These are phyloP conservation scores for Oophaga pumilio DNA, from an alignment of 2,113 vertebrate species.

Conservation along the genomic window DNA sequence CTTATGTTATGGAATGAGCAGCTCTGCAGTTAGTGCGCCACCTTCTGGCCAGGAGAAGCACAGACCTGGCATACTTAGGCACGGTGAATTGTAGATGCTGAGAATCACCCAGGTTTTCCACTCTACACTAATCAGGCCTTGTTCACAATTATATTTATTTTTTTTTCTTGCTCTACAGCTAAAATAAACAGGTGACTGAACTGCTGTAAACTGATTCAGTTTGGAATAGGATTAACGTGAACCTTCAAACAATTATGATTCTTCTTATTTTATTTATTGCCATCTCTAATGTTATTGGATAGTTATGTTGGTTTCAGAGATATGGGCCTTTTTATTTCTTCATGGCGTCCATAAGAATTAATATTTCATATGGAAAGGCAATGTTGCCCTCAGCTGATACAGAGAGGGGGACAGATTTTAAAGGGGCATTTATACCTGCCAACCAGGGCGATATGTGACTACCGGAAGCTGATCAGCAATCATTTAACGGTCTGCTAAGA, in stretches of 20 bases:
- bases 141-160: not conserved
- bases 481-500: too few relatives aligned
- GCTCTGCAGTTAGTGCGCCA: constrained; percentile 9
- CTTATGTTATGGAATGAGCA: not conserved
- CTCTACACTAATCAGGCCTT: not conserved
- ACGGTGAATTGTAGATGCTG: not conserved
- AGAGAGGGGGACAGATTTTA: too few relatives aligned
- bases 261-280: not conserved
- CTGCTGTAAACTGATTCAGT: not conserved
- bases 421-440: too few relatives aligned
- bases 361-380: too few relatives aligned
- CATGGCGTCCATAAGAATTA: too few relatives aligned
- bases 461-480: too few relatives aligned
- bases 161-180: not conserved
- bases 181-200: not conserved
- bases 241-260: not conserved
- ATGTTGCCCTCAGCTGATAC: not conserved
- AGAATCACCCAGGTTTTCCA: not conserved
- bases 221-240: not conserved
- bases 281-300: too few relatives aligned
- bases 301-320: too few relatives aligned
- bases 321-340: too few relatives aligned
- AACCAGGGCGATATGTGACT: too few relatives aligned
- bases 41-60: constrained; percentile 10
- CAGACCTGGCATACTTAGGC: not conserved